These are phyloP conservation scores for Mus spicilegus DNA, from an alignment of 2,113 vertebrate species.

Conservation along the genomic window DNA sequence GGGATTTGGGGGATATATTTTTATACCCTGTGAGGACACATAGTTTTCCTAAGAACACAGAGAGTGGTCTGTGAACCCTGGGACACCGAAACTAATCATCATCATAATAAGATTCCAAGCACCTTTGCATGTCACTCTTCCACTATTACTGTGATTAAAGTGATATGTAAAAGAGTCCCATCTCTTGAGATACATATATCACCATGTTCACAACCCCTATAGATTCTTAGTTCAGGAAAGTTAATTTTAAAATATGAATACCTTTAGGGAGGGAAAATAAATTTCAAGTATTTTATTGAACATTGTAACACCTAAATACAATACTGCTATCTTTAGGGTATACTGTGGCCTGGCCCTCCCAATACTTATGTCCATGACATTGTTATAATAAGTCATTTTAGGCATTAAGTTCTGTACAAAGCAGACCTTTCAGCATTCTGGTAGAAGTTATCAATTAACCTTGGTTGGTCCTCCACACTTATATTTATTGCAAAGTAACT, in stretches of 20 bases:
- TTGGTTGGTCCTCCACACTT: background rate
- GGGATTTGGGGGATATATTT: background rate
- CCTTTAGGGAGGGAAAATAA: background rate
- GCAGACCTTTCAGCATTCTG: background rate
- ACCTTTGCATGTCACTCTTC: background rate
- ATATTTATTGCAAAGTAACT: background rate
- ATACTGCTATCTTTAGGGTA: background rate
- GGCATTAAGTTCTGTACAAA: background rate
- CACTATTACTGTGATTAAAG: background rate
- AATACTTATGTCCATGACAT: fast-evolving
- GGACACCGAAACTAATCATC: background rate
- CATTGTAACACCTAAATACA: fast-evolving
- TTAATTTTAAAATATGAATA: background rate
- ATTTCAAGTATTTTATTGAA: background rate
- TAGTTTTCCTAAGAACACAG: background rate
- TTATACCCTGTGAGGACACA: background rate
- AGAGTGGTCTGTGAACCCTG: background rate
- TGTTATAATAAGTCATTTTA: background rate
- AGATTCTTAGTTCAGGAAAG: background rate
- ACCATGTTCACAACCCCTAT: background rate
- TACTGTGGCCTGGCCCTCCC: no score
- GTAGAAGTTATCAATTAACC: background rate
- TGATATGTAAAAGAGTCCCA: background rate
- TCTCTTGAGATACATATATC: background rate
- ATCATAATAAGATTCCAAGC: background rate